These are phyloP conservation scores for Prosapia bicincta DNA, from an alignment of 2,888 invertebrate species.

Conservation along the genomic window DNA sequence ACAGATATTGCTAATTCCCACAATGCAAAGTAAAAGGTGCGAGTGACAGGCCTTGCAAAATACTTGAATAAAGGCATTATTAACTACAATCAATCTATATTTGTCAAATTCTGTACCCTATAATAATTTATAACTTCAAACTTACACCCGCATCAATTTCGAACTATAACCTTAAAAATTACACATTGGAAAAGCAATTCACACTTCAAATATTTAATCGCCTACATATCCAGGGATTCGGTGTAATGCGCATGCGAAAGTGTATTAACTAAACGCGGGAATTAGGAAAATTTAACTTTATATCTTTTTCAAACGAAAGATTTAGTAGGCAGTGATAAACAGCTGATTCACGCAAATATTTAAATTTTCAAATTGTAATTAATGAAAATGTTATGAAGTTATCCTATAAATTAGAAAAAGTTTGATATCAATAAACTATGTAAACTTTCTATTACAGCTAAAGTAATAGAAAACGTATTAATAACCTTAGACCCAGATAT, in stretches of 20 bases:
- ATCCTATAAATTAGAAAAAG: too few relatives aligned
- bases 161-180: not conserved
- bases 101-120: not conserved
- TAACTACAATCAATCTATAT: not conserved
- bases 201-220: not conserved
- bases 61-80: not conserved
- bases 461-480: too few relatives aligned
- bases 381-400: too few relatives aligned
- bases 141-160: not conserved
- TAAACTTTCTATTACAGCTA: too few relatives aligned
- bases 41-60: not conserved
- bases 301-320: too few relatives aligned
- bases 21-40: constrained; percentile 18
- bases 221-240: not conserved
- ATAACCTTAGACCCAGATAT: too few relatives aligned
- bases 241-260: not conserved
- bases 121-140: not conserved
- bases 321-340: too few relatives aligned
- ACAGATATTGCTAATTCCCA: constrained; percentile 19
- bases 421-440: too few relatives aligned
- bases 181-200: not conserved
- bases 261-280: not conserved
- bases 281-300: not conserved
- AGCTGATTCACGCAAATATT: too few relatives aligned
- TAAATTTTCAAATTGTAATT: too few relatives aligned